These are phyloP conservation scores for Chaunax sp. DNA, from an alignment of 2,797 vertebrate species.

Conservation along the genomic window DNA sequence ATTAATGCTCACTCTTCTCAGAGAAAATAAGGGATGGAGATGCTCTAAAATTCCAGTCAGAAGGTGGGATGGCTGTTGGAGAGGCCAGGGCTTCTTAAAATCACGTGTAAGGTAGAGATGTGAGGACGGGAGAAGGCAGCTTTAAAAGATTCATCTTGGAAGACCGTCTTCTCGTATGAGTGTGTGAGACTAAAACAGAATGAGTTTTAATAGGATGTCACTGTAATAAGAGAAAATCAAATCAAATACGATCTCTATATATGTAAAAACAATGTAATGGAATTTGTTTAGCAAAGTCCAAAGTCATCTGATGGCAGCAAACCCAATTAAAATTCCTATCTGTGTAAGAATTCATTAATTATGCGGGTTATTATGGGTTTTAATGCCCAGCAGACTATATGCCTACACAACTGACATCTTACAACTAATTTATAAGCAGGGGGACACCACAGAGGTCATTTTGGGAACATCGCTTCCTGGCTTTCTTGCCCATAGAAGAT, in stretches of 20 bases:
- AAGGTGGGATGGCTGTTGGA: not conserved
- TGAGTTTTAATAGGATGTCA: constrained; percentile 19
- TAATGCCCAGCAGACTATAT: no score
- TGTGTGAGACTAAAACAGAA: not conserved
- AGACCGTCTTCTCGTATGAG: no score
- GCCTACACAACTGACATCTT: no score
- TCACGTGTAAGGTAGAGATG: constrained; percentile 23
- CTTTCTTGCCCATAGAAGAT: no score
- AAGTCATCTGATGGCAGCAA: constrained; percentile 1
- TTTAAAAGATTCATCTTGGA: no score
- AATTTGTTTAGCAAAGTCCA: not conserved
- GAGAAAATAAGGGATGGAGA: constrained; percentile 48
- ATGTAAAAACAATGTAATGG: no score
- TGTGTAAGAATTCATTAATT: not conserved
- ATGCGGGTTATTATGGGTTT: not conserved
- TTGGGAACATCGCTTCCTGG: no score
- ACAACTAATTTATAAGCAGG: no score
- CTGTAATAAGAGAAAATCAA: no score
- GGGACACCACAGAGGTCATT: no score
- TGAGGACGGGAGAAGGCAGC: constrained; percentile 5
- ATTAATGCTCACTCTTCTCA: constrained; percentile 62
- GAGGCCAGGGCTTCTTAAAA: constrained; percentile 19
- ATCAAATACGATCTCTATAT: no score
- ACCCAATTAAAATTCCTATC: constrained; percentile 6
- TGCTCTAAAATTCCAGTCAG: constrained; percentile 36